These are phyloP conservation scores for Centropus unirufus DNA, from an alignment of 2,113 vertebrate species.

Conservation along the genomic window DNA sequence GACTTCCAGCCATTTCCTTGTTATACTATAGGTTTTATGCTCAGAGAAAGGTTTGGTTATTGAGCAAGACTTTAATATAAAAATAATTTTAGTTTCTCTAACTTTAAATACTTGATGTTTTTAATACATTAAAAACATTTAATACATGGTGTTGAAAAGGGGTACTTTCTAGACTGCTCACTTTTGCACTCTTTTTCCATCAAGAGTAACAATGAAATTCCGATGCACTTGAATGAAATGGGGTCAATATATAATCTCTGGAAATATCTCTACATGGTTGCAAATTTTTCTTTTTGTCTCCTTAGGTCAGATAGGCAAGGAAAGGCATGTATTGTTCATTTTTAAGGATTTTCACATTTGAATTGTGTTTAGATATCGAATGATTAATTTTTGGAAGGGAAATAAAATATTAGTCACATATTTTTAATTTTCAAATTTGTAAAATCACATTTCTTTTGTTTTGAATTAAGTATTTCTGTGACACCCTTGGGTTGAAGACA, in stretches of 20 bases:
- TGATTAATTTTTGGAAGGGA: not conserved
- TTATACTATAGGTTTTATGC: not conserved
- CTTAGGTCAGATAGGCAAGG: not conserved
- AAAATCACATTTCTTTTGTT: not conserved
- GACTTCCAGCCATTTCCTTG: not conserved
- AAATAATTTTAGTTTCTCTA: not conserved
- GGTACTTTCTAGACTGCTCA: not conserved
- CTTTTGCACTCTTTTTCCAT: not conserved
- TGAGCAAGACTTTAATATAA: not conserved
- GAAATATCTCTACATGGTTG: not conserved
- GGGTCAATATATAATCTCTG: not conserved
- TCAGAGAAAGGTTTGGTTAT: not conserved
- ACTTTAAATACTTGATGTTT: not conserved
- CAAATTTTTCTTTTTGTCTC: not conserved
- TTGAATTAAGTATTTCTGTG: not conserved
- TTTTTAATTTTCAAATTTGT: not conserved
- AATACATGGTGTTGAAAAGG: not conserved
- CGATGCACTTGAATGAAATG: not conserved
- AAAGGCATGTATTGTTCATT: not conserved
- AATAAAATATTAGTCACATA: not conserved
- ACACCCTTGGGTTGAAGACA: not conserved
- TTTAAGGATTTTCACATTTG: not conserved
- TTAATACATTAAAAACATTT: too few relatives aligned
- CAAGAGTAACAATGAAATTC: not conserved
- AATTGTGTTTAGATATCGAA: not conserved